These are phyloP conservation scores for Trachelus tabidus DNA, from an alignment of 2,888 invertebrate genomes.

Conservation along the genomic window DNA sequence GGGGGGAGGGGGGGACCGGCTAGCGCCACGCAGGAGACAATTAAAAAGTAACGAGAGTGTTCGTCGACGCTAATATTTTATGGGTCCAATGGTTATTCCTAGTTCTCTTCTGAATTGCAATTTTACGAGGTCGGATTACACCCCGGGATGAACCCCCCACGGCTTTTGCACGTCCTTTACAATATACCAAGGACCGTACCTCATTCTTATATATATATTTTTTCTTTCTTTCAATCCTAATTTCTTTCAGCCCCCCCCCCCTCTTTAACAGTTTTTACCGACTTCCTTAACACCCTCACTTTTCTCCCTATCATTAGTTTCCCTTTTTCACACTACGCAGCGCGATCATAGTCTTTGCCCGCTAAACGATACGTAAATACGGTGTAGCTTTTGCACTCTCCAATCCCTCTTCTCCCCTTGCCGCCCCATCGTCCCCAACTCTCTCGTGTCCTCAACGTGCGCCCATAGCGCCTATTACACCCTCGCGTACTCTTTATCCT, in stretches of 20 bases:
- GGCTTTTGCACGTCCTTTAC: not conserved
- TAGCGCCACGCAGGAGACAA: not conserved
- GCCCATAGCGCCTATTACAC: not conserved
- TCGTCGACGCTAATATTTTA: slow-evolving; percentile 30
- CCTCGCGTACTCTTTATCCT: not conserved
- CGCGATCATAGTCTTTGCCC: not conserved
- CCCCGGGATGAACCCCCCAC: not conserved
- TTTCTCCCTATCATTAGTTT: not conserved
- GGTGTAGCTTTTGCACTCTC: not conserved
- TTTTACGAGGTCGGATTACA: slow-evolving; percentile 37
- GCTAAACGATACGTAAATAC: not conserved
- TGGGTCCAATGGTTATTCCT: slow-evolving; percentile 20
- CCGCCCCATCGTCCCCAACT: not conserved
- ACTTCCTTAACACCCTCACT: not conserved
- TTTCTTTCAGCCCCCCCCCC: not conserved
- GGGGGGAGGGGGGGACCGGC: not conserved
- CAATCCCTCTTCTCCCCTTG: not conserved
- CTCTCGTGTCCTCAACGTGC: not conserved
- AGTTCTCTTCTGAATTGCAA: slow-evolving; percentile 27
- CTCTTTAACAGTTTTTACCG: not conserved
- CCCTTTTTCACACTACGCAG: not conserved
- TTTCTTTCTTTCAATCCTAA: not conserved
- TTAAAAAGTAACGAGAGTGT: slow-evolving; percentile 29
- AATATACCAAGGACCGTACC: not conserved
- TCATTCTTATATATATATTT: not conserved